These are phyloP conservation scores for Coecobrya sp. DNA, from an alignment of 2,888 invertebrate species.

Conservation along the genomic window DNA sequence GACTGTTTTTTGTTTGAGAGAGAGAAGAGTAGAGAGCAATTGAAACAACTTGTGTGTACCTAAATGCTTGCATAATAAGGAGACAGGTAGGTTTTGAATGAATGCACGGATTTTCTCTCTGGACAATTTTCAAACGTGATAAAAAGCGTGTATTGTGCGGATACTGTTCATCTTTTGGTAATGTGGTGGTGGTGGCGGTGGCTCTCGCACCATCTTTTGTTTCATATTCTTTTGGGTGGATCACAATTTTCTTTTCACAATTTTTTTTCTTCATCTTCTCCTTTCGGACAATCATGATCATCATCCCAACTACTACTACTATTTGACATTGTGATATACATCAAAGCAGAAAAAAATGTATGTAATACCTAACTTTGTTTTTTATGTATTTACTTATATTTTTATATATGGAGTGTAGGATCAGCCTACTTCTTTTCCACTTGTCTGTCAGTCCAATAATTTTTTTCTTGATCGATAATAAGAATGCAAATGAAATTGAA, in stretches of 20 bases:
- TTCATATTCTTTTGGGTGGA: slow-evolving; percentile 65
- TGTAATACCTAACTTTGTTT: neutral
- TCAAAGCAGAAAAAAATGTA: slow-evolving; percentile 29
- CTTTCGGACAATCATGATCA: slow-evolving; percentile 11
- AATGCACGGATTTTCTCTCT: neutral
- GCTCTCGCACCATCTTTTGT: slow-evolving; percentile 30
- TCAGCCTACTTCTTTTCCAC: slow-evolving; percentile 49
- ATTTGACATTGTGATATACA: slow-evolving; percentile 60
- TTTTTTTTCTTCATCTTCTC: slow-evolving; percentile 21
- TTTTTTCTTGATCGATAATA: neutral
- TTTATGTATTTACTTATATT: neutral
- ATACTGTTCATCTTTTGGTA: neutral
- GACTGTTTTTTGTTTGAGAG: neutral
- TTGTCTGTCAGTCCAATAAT: slow-evolving; percentile 21
- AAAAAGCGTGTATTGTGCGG: neutral
- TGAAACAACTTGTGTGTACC: neutral
- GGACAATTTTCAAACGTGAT: slow-evolving; percentile 10
- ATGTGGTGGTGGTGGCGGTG: neutral
- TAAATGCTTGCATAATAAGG: neutral
- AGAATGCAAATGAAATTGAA: neutral
- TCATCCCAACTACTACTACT: neutral
- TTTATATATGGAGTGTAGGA: slow-evolving; percentile 51
- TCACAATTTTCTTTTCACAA: slow-evolving; percentile 63
- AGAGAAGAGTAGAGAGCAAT: neutral
- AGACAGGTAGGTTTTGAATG: neutral